Conservation (phyloP, 2,113 vertebrate species). For the Calonectris borealis region DNA sequence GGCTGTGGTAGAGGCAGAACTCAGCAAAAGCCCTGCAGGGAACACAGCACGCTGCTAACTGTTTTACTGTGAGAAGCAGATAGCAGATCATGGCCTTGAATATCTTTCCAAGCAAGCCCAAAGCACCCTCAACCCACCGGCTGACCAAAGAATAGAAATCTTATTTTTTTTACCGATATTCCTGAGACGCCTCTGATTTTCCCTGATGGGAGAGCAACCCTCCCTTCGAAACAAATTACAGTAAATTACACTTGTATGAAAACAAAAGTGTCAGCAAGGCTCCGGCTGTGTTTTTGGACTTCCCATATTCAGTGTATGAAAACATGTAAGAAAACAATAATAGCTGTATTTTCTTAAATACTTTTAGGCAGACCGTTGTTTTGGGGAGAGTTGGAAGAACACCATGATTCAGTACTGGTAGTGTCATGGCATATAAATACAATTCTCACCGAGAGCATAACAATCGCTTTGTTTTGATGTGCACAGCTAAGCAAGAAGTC, state of each 20-base stretch:
- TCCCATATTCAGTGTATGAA: conserved; percentile 10
- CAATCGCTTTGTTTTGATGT: conserved; percentile 59
- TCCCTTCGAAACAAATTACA: conserved; percentile 24
- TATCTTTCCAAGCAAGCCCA: background rate
- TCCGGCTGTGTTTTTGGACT: conserved; percentile 21
- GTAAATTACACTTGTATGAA: conserved; percentile 41
- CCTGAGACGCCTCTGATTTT: background rate
- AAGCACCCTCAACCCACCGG: background rate
- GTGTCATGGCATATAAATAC: conserved; percentile 59
- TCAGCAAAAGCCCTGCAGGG: background rate
- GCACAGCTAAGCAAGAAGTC: conserved; percentile 51
- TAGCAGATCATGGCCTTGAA: background rate
- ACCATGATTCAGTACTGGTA: background rate
- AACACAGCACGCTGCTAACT: background rate
- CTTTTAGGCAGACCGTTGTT: conserved; percentile 28
- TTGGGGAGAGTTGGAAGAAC: conserved; percentile 43
- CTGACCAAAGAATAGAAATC: background rate
- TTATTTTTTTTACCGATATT: background rate
- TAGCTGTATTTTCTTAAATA: conserved; percentile 26
- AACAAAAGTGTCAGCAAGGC: conserved; percentile 36
- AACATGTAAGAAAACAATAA: conserved; percentile 36
- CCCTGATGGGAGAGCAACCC: background rate
- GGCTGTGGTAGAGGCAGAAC: background rate
- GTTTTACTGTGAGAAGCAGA: background rate
- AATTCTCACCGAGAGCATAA: conserved; percentile 48